Evolutionary conservation across 2,113 vertebrate species (phyloP).

Genomic region (Oryzias javanicus): DNA sequence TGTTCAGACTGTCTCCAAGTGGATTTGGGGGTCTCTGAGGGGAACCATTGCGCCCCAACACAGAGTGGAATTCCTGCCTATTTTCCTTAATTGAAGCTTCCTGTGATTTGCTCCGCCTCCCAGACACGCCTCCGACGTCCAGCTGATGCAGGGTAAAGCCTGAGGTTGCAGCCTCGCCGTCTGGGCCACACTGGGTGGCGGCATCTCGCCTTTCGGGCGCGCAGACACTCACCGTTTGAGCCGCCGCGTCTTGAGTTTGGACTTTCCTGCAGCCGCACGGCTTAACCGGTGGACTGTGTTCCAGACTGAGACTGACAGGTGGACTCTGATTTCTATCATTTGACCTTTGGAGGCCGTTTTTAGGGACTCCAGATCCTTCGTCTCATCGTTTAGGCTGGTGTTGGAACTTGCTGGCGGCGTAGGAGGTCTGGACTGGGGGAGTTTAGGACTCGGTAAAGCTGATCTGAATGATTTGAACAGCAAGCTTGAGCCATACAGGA

Average conservation of each 20-base stretch:
- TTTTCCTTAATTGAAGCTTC: slow-evolving; percentile 10
- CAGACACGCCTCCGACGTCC: slow-evolving; percentile 29
- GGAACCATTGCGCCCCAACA: slow-evolving; percentile 7
- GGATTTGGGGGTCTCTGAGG: slow-evolving; percentile 2
- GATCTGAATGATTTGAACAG: not conserved
- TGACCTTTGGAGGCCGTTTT: not conserved
- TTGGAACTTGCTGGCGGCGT: not conserved
- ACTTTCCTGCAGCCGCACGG: slow-evolving; percentile 24
- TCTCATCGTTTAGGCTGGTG: not conserved
- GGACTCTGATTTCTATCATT: slow-evolving; percentile 1
- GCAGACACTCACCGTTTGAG: slow-evolving; percentile 70
- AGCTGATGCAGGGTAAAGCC: not conserved
- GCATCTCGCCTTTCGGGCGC: slow-evolving; percentile 53
- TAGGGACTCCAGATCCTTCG: not conserved
- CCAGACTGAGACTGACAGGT: slow-evolving; percentile 16
- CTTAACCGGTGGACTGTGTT: slow-evolving; percentile 2
- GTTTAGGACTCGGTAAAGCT: not conserved
- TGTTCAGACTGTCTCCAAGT: not conserved
- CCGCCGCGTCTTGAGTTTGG: slow-evolving; percentile 59
- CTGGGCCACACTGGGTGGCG: slow-evolving; percentile 74
- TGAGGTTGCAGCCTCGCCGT: not conserved
- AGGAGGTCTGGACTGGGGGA: not conserved
- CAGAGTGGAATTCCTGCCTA: slow-evolving; percentile 13
- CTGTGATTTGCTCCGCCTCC: slow-evolving; percentile 59
- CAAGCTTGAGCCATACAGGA: not conserved